Conservation (phyloP, 35 echinoderm and acorn worm species). For the Hemicentrotus pulcherrimus region DNA sequence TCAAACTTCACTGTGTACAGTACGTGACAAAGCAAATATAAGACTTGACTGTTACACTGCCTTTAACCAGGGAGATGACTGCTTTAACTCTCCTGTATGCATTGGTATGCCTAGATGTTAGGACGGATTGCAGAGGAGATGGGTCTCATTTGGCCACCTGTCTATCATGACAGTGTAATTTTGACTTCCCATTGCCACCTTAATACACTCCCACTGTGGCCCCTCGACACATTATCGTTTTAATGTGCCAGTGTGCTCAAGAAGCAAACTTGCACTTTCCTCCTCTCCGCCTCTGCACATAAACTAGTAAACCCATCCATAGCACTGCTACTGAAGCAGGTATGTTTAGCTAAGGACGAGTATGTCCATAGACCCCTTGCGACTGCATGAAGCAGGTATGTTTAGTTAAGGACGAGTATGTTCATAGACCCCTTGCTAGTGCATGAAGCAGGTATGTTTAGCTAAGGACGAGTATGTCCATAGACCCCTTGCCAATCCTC, state of each 20-base stretch:
- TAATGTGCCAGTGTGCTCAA: neutral
- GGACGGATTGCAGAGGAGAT: neutral
- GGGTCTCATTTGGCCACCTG: neutral
- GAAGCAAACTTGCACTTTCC: slow-evolving; percentile 7
- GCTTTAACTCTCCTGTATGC: too few relatives aligned
- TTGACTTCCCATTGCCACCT: neutral
- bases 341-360: neutral
- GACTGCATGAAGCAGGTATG: neutral
- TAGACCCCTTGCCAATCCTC: neutral
- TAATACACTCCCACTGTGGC: neutral
- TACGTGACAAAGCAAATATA: too few relatives aligned
- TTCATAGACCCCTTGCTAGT: neutral
- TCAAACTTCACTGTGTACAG: too few relatives aligned
- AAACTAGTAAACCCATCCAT: neutral
- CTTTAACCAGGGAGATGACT: too few relatives aligned
- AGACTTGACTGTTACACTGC: too few relatives aligned
- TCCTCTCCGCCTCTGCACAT: neutral
- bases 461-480: neutral
- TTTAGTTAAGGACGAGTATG: neutral
- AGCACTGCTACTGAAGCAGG: neutral
- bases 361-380: neutral
- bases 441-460: neutral
- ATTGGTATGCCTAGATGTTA: too few relatives aligned
- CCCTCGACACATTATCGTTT: neutral
- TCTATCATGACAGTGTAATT: neutral